Evolutionary conservation across 2,797 vertebrate species (phyloP).

Genomic region (Poecilia gillii): DNA sequence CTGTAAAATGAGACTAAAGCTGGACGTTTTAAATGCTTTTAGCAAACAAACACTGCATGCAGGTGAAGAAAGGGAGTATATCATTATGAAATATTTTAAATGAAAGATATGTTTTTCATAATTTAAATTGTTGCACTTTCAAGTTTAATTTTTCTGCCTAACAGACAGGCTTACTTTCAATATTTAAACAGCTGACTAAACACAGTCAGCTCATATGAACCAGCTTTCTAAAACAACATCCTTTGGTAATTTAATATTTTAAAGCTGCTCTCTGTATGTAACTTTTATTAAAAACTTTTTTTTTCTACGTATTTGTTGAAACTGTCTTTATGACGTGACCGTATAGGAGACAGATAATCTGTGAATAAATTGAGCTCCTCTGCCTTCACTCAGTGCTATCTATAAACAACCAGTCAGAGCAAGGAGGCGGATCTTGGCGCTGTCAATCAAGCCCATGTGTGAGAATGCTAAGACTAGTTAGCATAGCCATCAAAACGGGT

Average conservation of each 20-base stretch:
- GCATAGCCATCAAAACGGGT: no score
- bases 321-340: no score
- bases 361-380: no score
- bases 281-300: no score
- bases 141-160: neutral
- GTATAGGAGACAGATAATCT: no score
- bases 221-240: neutral
- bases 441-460: no score
- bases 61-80: neutral
- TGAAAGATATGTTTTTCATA: neutral
- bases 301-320: no score
- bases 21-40: neutral
- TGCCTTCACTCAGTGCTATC: no score
- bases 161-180: neutral
- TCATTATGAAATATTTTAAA: neutral
- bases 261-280: neutral
- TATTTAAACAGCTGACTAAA: neutral
- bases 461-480: no score
- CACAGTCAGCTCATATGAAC: neutral
- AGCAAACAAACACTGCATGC: neutral
- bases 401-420: no score
- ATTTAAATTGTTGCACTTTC: neutral
- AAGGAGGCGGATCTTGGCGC: no score
- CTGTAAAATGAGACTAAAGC: neutral
- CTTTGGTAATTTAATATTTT: neutral